Conservation (phyloP, 1,140 invertebrate species). For the Heliconius eleuchia region DNA sequence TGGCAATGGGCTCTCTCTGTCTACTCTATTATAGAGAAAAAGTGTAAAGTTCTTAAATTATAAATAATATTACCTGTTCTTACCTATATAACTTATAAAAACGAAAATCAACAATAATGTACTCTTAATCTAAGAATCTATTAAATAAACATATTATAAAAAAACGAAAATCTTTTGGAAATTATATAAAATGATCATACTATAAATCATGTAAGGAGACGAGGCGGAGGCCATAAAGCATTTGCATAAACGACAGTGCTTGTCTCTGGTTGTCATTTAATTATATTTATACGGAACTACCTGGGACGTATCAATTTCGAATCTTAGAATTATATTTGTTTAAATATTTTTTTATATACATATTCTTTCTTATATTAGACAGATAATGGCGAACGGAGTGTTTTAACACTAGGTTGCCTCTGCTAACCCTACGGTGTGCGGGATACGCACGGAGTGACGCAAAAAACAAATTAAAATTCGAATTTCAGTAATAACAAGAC, state of each 20-base stretch:
- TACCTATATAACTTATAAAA: no score
- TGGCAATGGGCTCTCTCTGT: no score
- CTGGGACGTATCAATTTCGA: slow-evolving; percentile 42
- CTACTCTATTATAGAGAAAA: no score
- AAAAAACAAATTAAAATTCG: background rate
- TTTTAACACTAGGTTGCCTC: no score
- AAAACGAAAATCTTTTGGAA: background rate
- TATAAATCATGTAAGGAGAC: slow-evolving; percentile 40
- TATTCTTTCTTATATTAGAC: no score
- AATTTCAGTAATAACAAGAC: background rate
- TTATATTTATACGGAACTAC: slow-evolving; percentile 47
- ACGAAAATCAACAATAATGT: background rate
- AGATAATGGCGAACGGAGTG: background rate
- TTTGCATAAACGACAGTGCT: slow-evolving; percentile 61
- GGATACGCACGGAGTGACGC: no score
- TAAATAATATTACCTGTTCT: no score
- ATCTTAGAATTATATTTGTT: background rate
- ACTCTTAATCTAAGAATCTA: background rate
- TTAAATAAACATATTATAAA: background rate
- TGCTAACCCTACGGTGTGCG: no score
- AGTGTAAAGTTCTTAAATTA: no score
- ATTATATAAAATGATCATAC: slow-evolving; percentile 16
- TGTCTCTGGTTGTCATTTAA: slow-evolving; percentile 46
- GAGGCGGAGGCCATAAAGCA: slow-evolving; percentile 53
- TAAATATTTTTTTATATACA: no score